phyloP scores from a whole-genome alignment of 2,888 invertebrate genomes.

The Coleophora deauratella region DNA sequence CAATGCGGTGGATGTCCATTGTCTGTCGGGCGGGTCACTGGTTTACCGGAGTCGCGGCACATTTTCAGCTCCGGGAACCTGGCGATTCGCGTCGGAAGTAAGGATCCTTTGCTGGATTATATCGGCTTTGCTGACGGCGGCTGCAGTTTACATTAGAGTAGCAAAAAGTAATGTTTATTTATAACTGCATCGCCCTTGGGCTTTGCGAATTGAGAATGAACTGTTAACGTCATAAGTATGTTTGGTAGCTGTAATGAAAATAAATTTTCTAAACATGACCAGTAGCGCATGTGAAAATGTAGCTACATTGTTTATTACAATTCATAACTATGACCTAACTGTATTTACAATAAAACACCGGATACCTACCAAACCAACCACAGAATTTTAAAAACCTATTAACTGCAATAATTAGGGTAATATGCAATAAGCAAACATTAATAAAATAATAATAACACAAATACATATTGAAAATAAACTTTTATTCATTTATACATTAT shows the following conservation, averaged over 20 bases:
- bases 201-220: slow-evolving; percentile 2
- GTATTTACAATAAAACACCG: too few species aligned
- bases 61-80: slow-evolving; percentile 41
- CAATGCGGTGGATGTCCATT: slow-evolving; percentile 51
- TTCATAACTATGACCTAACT: too few species aligned
- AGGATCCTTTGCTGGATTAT: slow-evolving; percentile 27
- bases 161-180: background rate
- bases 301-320: too few species aligned
- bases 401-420: too few species aligned
- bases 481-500: slow-evolving; percentile 32
- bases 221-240: background rate
- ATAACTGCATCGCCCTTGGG: slow-evolving; percentile 6
- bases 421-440: too few species aligned
- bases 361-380: too few species aligned
- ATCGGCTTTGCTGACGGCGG: slow-evolving; percentile 2
- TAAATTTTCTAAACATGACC: too few species aligned
- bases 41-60: slow-evolving; percentile 43
- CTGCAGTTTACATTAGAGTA: too few species aligned
- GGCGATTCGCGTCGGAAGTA: slow-evolving; percentile 28
- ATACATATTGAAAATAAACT: slow-evolving; percentile 11
- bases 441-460: too few species aligned
- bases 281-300: too few species aligned
- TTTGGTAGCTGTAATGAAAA: background rate
- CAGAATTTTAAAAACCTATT: too few species aligned
- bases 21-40: slow-evolving; percentile 33